Conservation (phyloP, 2,113 vertebrate species). For the Semnopithecus entellus region DNA sequence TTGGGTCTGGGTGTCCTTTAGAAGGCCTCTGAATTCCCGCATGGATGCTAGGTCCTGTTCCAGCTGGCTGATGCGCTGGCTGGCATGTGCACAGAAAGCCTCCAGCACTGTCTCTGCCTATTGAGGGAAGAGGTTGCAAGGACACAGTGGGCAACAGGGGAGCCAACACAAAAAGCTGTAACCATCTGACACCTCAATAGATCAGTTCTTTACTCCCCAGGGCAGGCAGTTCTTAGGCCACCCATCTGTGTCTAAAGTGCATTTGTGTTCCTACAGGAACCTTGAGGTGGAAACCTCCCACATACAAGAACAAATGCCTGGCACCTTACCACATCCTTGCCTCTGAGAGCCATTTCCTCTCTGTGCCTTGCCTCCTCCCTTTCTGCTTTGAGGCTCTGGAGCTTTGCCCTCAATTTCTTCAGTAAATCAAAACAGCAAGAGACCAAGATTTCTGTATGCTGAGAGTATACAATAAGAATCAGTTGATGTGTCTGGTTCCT, state of each 20-base stretch:
- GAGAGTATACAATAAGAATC: slow-evolving; percentile 32
- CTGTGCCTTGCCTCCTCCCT: slow-evolving; percentile 81
- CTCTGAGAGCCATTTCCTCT: slow-evolving; percentile 84
- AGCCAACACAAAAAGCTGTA: slow-evolving; percentile 19
- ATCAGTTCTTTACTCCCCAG: neutral
- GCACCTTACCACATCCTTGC: slow-evolving; percentile 86
- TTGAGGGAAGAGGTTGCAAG: slow-evolving; percentile 8
- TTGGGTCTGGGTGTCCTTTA: slow-evolving; percentile 82
- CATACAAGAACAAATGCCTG: neutral
- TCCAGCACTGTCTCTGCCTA: slow-evolving; percentile 86
- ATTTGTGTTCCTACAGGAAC: neutral
- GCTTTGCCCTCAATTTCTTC: slow-evolving; percentile 81
- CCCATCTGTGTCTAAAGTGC: neutral
- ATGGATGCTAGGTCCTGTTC: slow-evolving; percentile 85
- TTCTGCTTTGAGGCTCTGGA: slow-evolving; percentile 82
- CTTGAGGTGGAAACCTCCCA: neutral
- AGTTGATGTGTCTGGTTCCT: neutral
- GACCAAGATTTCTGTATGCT: slow-evolving; percentile 77
- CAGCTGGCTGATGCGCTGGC: slow-evolving; percentile 83
- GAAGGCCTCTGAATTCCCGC: slow-evolving; percentile 81
- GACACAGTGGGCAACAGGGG: neutral
- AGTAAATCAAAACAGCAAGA: slow-evolving; percentile 78
- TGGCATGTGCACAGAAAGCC: slow-evolving; percentile 83
- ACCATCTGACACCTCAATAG: neutral
- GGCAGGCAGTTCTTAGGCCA: neutral